Percentiles rank a stretch among this genome's conserved stretches.
phyloP scores from a whole-genome alignment of 1,140 invertebrate species.

The Solenopsis invicta region DNA sequence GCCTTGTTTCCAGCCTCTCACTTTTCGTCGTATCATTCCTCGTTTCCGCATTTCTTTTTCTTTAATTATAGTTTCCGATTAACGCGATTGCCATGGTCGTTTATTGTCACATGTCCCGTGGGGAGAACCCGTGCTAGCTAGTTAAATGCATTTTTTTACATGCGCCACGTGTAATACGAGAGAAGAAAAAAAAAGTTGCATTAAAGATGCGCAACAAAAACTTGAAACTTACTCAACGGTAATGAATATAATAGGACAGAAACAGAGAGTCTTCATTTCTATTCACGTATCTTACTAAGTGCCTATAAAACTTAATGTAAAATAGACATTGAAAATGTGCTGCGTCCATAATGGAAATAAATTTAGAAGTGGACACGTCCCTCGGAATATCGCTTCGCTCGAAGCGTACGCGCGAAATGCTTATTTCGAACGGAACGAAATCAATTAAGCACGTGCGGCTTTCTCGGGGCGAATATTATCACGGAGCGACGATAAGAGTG shows the following conservation, averaged over 20 bases:
- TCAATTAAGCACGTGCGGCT: slow-evolving; percentile 13
- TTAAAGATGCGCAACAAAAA: not conserved
- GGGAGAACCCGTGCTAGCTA: not conserved
- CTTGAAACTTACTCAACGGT: not conserved
- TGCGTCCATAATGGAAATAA: not conserved
- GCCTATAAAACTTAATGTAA: not conserved
- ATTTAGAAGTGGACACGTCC: not conserved
- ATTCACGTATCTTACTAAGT: not conserved
- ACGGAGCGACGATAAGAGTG: slow-evolving; percentile 41
- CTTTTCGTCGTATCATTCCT: not conserved
- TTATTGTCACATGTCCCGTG: slow-evolving; percentile 24
- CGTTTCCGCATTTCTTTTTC: slow-evolving; percentile 17
- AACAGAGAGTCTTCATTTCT: not conserved
- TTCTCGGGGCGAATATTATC: slow-evolving; percentile 47
- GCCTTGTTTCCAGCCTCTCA: not conserved
- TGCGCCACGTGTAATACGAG: not conserved
- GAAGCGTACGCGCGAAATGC: not conserved
- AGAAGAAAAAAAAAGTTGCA: not conserved
- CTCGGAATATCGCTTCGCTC: not conserved
- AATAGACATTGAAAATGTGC: not conserved
- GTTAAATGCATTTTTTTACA: slow-evolving; percentile 18
- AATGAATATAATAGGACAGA: not conserved
- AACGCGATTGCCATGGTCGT: slow-evolving; percentile 32
- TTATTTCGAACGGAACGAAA: not conserved
- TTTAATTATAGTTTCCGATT: slow-evolving; percentile 10